Evolutionary conservation across 1,140 invertebrate species (phyloP), one percentile per base, ranked within the genome.

Genomic region (Drosophila sechellia): DNA sequence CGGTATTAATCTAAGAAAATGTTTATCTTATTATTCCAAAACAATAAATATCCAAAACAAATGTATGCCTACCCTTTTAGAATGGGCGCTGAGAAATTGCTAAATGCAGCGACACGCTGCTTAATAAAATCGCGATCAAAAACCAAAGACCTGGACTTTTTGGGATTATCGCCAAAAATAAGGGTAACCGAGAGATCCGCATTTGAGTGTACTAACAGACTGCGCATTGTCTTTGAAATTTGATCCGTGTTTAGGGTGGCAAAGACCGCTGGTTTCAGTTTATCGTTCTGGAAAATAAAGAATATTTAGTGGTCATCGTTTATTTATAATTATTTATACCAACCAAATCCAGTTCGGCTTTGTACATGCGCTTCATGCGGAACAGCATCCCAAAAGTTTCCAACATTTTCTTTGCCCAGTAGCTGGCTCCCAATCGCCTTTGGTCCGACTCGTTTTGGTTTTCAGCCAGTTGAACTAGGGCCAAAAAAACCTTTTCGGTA

Each of bases 291-390:
- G 61, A 48, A 64, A 6, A 6, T 10, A 10, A 0, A 5, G 0
- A 42, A 12, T 35, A 35, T 4, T 34, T 48, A 56, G 3, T 0
- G 50, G 13, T 43, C 1, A 35, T 0, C 3, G 4, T 17, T 17
- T 17, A 0, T 17, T 1, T 17, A 17, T 17, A 17, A 17, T 17
- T 17, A 13, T 27, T 12, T 1, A 0, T 31, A 31, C 75, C 15
- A 68, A 92, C 91, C 73, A 85, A 48, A 59, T 92, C 87, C 25
- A 87, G 59, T 68, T 91, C 84, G 20, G 68, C 80, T 34, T 84
- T 90, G 22, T 83, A 91, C 85, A 91, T 89, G 15, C 77, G 59
- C 40, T 92, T 92, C 65, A 92, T 91, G 37, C 81, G 74, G 1
- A 54, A 65, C 10, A 92, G 79, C 53, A 84, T 89, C 4, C 46